phyloP scores from a whole-genome alignment of 2,888 invertebrate species.

The Teleogryllus oceanicus region DNA sequence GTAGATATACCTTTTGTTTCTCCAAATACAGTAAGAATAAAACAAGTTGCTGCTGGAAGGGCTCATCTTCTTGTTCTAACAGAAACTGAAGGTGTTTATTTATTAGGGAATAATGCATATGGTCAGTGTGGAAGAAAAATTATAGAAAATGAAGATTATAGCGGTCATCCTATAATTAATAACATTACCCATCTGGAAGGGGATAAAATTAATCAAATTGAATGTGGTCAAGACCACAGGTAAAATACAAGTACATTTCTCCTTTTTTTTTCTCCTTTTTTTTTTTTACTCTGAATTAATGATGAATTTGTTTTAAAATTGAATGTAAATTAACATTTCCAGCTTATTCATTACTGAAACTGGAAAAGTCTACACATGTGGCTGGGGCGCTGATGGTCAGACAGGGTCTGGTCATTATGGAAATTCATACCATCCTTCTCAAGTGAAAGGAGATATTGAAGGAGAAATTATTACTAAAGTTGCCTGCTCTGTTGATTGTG shows the following conservation, averaged over 20 bases:
- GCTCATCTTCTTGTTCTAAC: slow-evolving; percentile 82
- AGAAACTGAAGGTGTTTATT: slow-evolving; percentile 72
- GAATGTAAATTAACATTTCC: slow-evolving; percentile 39
- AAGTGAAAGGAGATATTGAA: slow-evolving; percentile 75
- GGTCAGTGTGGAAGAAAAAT: slow-evolving; percentile 89
- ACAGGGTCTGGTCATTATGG: slow-evolving; percentile 72
- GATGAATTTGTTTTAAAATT: slow-evolving; percentile 37
- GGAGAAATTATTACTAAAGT: slow-evolving; percentile 78
- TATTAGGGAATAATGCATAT: slow-evolving; percentile 86
- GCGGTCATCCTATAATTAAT: slow-evolving; percentile 62
- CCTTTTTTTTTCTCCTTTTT: not conserved
- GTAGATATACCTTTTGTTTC: slow-evolving; percentile 65
- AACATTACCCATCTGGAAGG: slow-evolving; percentile 62
- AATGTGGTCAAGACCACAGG: slow-evolving; percentile 91
- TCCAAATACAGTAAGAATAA: slow-evolving; percentile 53
- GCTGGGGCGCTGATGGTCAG: slow-evolving; percentile 95
- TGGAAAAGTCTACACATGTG: slow-evolving; percentile 83
- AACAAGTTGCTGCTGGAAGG: slow-evolving; percentile 72
- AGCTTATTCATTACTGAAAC: slow-evolving; percentile 73
- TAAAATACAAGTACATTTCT: slow-evolving; percentile 42
- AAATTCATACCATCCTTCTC: slow-evolving; percentile 57
- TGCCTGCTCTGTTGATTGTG: slow-evolving; percentile 78
- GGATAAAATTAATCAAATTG: slow-evolving; percentile 61
- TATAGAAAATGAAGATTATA: slow-evolving; percentile 71
- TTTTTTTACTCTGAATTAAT: not conserved